Evolutionary conservation across 2,888 invertebrate genomes (phyloP).

Genomic region (Aspidiotus destructor): DNA sequence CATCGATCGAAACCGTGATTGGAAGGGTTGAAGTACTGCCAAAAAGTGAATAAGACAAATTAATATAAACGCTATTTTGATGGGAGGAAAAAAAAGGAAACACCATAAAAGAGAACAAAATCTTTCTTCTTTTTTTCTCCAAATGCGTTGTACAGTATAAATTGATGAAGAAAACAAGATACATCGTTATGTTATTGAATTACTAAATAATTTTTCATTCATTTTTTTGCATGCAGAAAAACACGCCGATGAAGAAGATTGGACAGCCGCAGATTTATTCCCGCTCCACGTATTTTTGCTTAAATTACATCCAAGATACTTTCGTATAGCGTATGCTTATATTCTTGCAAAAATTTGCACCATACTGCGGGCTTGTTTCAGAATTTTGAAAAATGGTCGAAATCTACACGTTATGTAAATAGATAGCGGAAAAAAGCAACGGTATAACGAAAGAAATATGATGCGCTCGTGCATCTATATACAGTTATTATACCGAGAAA

Average conservation of each 20-base stretch:
- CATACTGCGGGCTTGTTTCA: neutral
- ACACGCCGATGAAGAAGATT: neutral
- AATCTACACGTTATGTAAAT: neutral
- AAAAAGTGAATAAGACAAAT: constrained; percentile 1
- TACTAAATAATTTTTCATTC: constrained; percentile 2
- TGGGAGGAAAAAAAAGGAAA: neutral
- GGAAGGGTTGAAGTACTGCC: neutral
- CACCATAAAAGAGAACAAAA: neutral
- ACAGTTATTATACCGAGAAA: neutral
- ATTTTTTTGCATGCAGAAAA: neutral
- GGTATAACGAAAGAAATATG: neutral
- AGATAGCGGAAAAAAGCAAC: neutral
- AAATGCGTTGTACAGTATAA: too few species aligned
- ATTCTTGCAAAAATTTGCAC: neutral
- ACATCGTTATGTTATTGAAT: constrained; percentile 2
- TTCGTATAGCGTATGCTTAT: neutral
- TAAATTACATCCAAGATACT: neutral
- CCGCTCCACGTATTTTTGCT: neutral
- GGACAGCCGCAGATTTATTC: constrained; percentile 4
- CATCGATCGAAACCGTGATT: neutral
- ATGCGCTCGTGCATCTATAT: neutral
- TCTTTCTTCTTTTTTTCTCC: neutral
- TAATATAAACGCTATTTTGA: neutral
- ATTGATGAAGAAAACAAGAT: neutral
- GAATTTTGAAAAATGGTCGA: constrained; percentile 1